These are phyloP conservation scores for Hoplostethus mediterraneus DNA, from an alignment of 2,797 vertebrate genomes.

Conservation along the genomic window DNA sequence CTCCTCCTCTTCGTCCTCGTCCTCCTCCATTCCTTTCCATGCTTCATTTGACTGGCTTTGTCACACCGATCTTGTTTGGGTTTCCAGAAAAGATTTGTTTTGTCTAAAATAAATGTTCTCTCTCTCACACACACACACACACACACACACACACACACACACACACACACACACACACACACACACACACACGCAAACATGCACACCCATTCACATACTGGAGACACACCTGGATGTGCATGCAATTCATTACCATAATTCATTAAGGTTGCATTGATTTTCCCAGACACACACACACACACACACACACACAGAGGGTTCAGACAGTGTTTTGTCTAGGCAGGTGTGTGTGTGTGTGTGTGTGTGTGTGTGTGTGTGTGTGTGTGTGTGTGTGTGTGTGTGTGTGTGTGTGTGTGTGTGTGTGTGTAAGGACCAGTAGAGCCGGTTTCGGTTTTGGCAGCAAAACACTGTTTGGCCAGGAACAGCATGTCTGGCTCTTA, in stretches of 20 bases:
- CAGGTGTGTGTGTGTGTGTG: constrained; percentile 49
- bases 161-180: constrained; percentile 5
- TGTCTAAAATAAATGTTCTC: constrained; percentile 53
- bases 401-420: constrained; percentile 66
- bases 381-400: constrained; percentile 62
- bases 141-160: constrained; percentile 8
- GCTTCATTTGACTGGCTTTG: constrained; percentile 43
- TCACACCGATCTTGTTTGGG: constrained; percentile 61
- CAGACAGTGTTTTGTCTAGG: constrained; percentile 76
- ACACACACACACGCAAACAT: constrained; percentile 7
- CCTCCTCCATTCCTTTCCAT: neutral
- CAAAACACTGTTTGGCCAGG: constrained; percentile 61
- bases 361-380: constrained; percentile 31
- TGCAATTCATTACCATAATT: constrained; percentile 40
- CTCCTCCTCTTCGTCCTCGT: neutral
- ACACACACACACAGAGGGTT: constrained; percentile 45
- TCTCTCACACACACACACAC: constrained; percentile 3
- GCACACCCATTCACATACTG: neutral
- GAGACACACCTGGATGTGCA: neutral
- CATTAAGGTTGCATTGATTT: constrained; percentile 45
- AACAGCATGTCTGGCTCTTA: constrained; percentile 44
- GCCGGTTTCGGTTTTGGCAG: constrained; percentile 67
- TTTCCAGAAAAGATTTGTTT: constrained; percentile 63
- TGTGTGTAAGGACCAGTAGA: constrained; percentile 56
- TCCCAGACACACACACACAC: constrained; percentile 21